Percentiles rank a stretch among this genome's conserved stretches.
Evolutionary conservation across 2,113 vertebrate species (phyloP).

Genomic region (Amphiprion percula): DNA sequence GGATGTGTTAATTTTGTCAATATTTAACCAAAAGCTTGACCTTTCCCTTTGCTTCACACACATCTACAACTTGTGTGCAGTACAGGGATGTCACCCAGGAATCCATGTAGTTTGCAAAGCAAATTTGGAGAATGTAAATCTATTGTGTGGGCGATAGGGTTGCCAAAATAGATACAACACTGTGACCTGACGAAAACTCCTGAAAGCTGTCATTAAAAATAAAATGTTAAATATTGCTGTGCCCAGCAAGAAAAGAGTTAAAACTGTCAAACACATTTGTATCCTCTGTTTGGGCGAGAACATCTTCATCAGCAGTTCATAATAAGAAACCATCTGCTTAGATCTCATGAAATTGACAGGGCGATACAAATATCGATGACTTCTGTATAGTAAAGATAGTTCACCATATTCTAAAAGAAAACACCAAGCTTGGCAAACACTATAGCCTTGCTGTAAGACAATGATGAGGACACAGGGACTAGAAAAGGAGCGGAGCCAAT

Average conservation of each 20-base stretch:
- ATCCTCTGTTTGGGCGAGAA: constrained; percentile 31
- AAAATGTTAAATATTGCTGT: constrained; percentile 6
- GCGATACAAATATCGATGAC: constrained; percentile 66
- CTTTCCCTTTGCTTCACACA: background rate
- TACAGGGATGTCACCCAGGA: too few relatives aligned
- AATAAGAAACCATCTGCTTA: constrained; percentile 67
- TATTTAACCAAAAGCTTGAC: background rate
- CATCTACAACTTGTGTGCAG: background rate
- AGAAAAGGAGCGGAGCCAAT: constrained; percentile 17
- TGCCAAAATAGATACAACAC: background rate
- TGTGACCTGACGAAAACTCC: background rate
- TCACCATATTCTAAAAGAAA: constrained; percentile 65
- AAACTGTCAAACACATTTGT: constrained; percentile 28
- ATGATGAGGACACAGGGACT: constrained; percentile 31
- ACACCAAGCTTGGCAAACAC: constrained; percentile 34
- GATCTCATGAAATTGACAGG: constrained; percentile 53
- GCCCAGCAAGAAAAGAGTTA: constrained; percentile 3
- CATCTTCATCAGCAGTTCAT: constrained; percentile 60
- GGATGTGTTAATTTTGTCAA: background rate
- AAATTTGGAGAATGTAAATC: background rate
- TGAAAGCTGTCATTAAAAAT: background rate
- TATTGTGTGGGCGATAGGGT: background rate
- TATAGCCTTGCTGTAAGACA: constrained; percentile 34
- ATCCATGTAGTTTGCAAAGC: too few relatives aligned
- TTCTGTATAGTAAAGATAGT: constrained; percentile 56